Evolutionary conservation across 2,113 vertebrate species (phyloP).

Genomic region (Phodopus roborovskii): DNA sequence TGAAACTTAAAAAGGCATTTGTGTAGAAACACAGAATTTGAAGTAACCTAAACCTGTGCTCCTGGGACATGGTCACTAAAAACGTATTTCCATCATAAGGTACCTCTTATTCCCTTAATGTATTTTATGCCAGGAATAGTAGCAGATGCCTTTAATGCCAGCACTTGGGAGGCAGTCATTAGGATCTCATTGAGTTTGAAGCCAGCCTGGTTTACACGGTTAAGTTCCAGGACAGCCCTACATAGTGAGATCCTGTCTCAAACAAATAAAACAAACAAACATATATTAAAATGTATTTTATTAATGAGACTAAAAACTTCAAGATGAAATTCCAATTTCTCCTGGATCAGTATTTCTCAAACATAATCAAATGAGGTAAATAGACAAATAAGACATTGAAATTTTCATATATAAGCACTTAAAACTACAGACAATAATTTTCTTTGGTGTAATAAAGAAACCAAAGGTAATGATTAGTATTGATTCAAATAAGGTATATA

Average conservation of each 20-base stretch:
- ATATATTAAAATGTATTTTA: neutral
- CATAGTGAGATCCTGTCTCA: neutral
- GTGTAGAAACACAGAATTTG: neutral
- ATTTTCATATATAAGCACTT: neutral
- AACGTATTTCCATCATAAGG: neutral
- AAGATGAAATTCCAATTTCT: neutral
- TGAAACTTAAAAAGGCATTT: neutral
- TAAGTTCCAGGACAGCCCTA: neutral
- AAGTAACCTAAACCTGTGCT: neutral
- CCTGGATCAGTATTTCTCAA: neutral
- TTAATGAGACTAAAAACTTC: neutral
- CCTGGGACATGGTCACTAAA: too few species aligned
- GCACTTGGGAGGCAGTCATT: neutral
- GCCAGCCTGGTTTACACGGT: neutral
- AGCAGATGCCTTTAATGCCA: neutral
- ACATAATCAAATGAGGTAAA: neutral
- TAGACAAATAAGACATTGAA: neutral
- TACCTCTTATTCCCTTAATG: neutral
- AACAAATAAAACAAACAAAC: neutral
- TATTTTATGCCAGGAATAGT: neutral
- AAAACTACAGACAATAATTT: neutral
- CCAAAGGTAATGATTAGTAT: neutral
- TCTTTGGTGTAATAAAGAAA: constrained; percentile 1
- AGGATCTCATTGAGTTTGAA: neutral
- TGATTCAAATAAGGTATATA: neutral